These are phyloP conservation scores for Crotophaga sulcirostris DNA, from an alignment of 2,113 vertebrate species.

Conservation along the genomic window DNA sequence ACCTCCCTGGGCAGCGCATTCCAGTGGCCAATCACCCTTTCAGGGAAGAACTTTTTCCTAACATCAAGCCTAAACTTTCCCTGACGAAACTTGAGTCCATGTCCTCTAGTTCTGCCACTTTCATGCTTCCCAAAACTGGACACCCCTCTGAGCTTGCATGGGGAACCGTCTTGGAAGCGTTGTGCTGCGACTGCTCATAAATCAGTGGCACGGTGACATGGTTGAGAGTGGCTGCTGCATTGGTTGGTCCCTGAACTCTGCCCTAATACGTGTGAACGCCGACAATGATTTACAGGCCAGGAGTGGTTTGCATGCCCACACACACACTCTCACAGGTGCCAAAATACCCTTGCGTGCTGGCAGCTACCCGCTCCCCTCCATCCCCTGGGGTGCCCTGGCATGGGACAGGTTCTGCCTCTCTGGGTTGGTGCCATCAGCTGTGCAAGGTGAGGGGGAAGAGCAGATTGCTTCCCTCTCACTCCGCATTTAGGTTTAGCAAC, in stretches of 20 bases:
- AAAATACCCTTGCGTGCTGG: background rate
- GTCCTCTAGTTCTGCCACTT: no score
- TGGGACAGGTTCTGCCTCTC: background rate
- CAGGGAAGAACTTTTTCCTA: no score
- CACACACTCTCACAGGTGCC: background rate
- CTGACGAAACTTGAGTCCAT: no score
- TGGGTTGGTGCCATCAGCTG: background rate
- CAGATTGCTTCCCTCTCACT: background rate
- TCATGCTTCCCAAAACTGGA: accelerated
- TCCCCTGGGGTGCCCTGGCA: background rate
- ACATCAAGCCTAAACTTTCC: no score
- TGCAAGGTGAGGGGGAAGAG: background rate
- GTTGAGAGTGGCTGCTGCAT: slow-evolving; percentile 36
- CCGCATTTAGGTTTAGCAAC: accelerated
- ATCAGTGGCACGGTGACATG: background rate
- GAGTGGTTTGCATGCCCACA: background rate
- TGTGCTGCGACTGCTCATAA: accelerated
- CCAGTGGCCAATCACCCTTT: no score
- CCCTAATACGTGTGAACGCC: background rate
- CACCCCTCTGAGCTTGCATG: accelerated
- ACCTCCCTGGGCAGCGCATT: no score
- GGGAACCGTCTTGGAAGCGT: background rate
- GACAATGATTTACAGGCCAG: slow-evolving; percentile 68
- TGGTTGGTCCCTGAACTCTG: slow-evolving; percentile 57
- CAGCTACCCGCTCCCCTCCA: background rate